These are phyloP conservation scores for Palaemon carinicauda DNA, from an alignment of 1,140 invertebrate species.

Conservation along the genomic window DNA sequence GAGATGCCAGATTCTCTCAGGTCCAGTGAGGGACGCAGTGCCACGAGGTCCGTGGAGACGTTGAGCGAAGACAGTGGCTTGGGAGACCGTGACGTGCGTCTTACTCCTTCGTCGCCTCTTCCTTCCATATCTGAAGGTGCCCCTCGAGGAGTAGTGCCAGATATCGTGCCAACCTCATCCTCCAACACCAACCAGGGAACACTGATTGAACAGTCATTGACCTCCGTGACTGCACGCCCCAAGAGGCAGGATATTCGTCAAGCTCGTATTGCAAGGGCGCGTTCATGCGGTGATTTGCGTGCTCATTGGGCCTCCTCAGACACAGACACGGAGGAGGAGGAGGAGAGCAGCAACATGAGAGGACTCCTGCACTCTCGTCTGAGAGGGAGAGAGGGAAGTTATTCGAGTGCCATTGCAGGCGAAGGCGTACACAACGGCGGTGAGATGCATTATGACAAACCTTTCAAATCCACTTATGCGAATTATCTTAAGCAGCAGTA, in stretches of 20 bases:
- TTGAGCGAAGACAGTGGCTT: slow-evolving; percentile 38
- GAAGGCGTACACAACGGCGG: too few species aligned
- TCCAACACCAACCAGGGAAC: not conserved
- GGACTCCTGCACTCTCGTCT: slow-evolving; percentile 6
- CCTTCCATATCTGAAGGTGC: slow-evolving; percentile 27
- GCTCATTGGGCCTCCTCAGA: slow-evolving; percentile 33
- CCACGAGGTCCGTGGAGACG: slow-evolving; percentile 36
- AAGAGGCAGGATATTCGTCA: slow-evolving; percentile 10
- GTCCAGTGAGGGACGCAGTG: slow-evolving; percentile 33
- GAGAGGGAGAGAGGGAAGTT: not conserved
- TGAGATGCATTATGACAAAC: not conserved
- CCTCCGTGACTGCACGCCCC: not conserved
- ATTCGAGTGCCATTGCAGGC: not conserved
- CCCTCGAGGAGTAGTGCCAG: not conserved
- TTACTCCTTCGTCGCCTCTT: slow-evolving; percentile 34
- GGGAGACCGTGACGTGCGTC: slow-evolving; percentile 23
- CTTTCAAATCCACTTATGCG: not conserved
- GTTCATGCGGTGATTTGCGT: slow-evolving; percentile 37
- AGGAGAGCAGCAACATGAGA: slow-evolving; percentile 26
- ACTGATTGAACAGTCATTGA: too few species aligned
- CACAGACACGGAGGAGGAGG: slow-evolving; percentile 31
- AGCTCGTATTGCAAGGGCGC: slow-evolving; percentile 1
- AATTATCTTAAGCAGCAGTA: slow-evolving; percentile 3
- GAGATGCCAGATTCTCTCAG: slow-evolving; percentile 40
- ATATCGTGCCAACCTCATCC: not conserved